phyloP scores from a whole-genome alignment of 2,797 vertebrate species.

The Gila robusta region DNA sequence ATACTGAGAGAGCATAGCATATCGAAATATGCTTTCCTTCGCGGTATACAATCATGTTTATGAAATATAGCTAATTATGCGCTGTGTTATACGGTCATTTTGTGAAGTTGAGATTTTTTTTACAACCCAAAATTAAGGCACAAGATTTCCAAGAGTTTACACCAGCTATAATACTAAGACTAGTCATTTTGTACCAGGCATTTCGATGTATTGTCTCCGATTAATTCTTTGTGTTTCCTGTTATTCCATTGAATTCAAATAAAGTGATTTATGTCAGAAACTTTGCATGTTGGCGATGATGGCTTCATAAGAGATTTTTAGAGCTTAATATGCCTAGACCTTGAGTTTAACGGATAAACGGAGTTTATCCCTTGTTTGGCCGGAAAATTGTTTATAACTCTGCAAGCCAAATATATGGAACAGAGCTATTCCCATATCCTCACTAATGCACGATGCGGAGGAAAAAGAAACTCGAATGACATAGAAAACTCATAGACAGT shows the following conservation, averaged over 20 bases:
- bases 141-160: slow-evolving; percentile 59
- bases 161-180: slow-evolving; percentile 66
- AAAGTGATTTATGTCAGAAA: slow-evolving; percentile 75
- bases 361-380: slow-evolving; percentile 20
- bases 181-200: slow-evolving; percentile 64
- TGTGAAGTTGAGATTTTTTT: slow-evolving; percentile 58
- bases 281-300: slow-evolving; percentile 53
- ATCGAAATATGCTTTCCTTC: slow-evolving; percentile 65
- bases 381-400: not conserved
- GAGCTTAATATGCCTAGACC: slow-evolving; percentile 21
- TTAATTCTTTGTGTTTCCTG: slow-evolving; percentile 73
- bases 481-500: not conserved
- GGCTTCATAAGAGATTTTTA: slow-evolving; percentile 42
- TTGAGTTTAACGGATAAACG: slow-evolving; percentile 14
- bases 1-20: slow-evolving; percentile 60
- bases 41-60: slow-evolving; percentile 71
- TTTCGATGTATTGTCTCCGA: slow-evolving; percentile 63
- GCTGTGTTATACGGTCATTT: slow-evolving; percentile 61
- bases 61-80: slow-evolving; percentile 65
- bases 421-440: not conserved
- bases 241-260: slow-evolving; percentile 72
- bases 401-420: slow-evolving; percentile 12
- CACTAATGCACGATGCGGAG: not conserved
- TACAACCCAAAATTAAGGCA: slow-evolving; percentile 58
- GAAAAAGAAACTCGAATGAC: not conserved